These are phyloP conservation scores for Noctua janthina DNA, from an alignment of 2,888 invertebrate species.

Conservation along the genomic window DNA sequence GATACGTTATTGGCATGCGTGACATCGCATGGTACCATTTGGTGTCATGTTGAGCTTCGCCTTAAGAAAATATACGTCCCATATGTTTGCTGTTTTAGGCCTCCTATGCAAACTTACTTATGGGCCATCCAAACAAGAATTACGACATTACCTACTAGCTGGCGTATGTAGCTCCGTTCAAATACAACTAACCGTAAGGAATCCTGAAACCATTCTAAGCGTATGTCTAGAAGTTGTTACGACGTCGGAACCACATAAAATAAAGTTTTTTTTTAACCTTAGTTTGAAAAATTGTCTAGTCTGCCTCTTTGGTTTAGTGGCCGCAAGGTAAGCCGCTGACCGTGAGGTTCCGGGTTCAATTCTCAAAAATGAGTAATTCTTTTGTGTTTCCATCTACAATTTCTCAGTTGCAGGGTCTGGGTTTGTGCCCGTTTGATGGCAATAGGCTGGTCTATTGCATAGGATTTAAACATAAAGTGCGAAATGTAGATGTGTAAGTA, in stretches of 20 bases:
- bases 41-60: constrained; percentile 35
- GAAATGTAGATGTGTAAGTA: background rate
- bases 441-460: background rate
- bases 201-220: background rate
- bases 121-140: constrained; percentile 28
- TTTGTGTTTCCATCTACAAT: background rate
- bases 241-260: background rate
- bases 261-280: background rate
- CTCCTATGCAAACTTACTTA: constrained; percentile 23
- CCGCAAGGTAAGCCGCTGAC: background rate
- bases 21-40: constrained; percentile 48
- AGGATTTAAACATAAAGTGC: background rate
- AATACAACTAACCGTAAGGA: background rate
- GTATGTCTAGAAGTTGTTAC: background rate
- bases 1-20: constrained; percentile 59
- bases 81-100: constrained; percentile 45
- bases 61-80: constrained; percentile 33
- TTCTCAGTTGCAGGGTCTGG: background rate
- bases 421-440: background rate
- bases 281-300: background rate
- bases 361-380: too few species aligned
- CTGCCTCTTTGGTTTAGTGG: background rate
- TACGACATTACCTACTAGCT: constrained; percentile 15
- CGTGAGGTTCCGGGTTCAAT: background rate
- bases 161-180: background rate